Conservation (phyloP, 2,113 vertebrate species). For the Dipodomys merriami region DNA sequence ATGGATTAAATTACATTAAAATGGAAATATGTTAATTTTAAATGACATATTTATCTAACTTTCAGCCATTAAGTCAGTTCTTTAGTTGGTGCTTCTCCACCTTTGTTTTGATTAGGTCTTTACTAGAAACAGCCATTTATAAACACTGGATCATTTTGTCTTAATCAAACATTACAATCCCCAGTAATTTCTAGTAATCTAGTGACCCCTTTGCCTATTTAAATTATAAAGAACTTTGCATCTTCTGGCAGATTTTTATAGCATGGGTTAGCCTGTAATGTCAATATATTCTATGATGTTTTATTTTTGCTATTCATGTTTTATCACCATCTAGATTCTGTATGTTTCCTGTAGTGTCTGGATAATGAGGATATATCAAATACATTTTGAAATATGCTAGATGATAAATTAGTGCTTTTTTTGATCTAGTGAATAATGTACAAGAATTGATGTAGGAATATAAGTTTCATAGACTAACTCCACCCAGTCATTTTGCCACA, state of each 20-base stretch:
- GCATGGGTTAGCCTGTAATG: background rate
- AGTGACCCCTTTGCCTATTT: background rate
- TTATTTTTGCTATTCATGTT: background rate
- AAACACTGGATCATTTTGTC: too few relatives aligned
- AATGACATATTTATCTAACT: background rate
- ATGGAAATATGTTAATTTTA: slow-evolving; percentile 3
- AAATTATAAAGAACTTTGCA: background rate
- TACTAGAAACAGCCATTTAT: too few relatives aligned
- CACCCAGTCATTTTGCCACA: background rate
- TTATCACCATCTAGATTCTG: background rate
- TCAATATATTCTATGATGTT: background rate
- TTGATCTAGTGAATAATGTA: background rate
- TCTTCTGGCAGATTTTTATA: background rate
- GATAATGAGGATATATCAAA: background rate
- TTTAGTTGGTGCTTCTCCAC: background rate
- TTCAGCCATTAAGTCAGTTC: background rate
- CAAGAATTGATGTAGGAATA: background rate
- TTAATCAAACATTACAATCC: background rate
- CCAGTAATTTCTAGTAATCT: background rate
- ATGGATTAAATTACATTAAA: background rate
- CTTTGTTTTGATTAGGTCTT: background rate
- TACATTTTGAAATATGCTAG: background rate
- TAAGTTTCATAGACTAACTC: background rate
- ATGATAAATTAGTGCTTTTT: background rate
- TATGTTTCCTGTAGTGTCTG: background rate